Base-by-base conservation (phyloP, 2,113 vertebrate species). In the Morone saxatilis region DNA sequence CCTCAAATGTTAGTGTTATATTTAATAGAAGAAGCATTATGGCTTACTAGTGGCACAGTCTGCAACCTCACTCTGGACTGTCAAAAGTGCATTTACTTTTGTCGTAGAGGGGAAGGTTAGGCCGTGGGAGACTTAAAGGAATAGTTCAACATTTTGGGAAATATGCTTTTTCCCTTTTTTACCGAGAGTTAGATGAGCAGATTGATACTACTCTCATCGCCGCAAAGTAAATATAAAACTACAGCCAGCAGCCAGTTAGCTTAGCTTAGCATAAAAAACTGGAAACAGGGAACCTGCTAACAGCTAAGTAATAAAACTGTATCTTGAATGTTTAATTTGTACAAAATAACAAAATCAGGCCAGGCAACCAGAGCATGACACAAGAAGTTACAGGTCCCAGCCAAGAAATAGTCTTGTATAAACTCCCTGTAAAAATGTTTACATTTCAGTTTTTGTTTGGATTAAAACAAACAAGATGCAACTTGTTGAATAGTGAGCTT, bases 11-110 rank as follows among this genome's bases (percentile, higher is more conserved):
- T 48, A 56, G 71, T 60, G 25, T 70, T 71, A 5, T 71, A 41
- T 80, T 86, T 54, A 76, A 73, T 54, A 89, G 83, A 77, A 83
- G 71, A 38, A 82, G 56, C 50, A 25, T 88, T 88, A 90, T 93
- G 92, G 91, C 89, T 92, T 91, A 69, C 13, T 69, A n/a, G 65
- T 40, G 84, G 77, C 83, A 76, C 88, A 89, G 88, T 88, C 86
- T 88, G 90, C 79, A 87, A 84, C 77, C 70, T 88, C 80, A 71
- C 66, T 61, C 68, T 56, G 19, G 71, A 68, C 85, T 82, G 72
- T 87, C 84, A 80, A 78, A 88, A 76, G 83, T 73, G 77, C 36
- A 17, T 83, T 71, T 76, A 59, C 38, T 31, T 84, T 70, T 22
- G 65, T 59, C 14, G 19, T 9, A 56, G 25, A 81, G 54, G 48